Conservation (phyloP, 2,113 vertebrate genomes). For the Rattus rattus region DNA sequence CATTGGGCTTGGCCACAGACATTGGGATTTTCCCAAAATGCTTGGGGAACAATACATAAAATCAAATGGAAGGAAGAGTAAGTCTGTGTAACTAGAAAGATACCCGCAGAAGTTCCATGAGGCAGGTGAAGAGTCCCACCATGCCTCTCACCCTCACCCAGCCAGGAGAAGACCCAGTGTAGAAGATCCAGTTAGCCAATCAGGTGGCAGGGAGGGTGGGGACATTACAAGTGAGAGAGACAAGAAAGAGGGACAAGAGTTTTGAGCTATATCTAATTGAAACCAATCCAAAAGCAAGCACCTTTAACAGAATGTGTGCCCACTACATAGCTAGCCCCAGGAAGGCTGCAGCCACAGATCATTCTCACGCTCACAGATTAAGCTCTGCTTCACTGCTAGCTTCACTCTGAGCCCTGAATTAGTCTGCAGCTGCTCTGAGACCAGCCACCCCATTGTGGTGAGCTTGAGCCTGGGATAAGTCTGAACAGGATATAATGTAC, state of each 20-base stretch:
- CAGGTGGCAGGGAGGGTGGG: neutral
- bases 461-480: neutral
- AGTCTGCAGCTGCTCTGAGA: no score
- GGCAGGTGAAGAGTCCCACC: neutral
- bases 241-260: neutral
- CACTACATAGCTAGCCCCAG: neutral
- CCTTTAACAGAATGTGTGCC: neutral
- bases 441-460: neutral
- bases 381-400: no score
- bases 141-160: no score
- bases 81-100: neutral
- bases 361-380: fast-evolving
- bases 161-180: neutral
- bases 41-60: neutral
- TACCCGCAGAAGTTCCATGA: fast-evolving
- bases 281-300: neutral
- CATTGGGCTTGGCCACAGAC: neutral
- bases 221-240: neutral
- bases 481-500: fast-evolving
- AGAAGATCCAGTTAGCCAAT: neutral
- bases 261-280: neutral
- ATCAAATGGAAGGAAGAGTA: neutral
- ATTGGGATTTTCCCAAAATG: neutral
- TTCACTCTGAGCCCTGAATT: neutral
- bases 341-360: neutral